Percentiles rank a stretch among this genome's conserved stretches.
Evolutionary conservation across 2,797 vertebrate genomes (phyloP).

Genomic region (Cirrhinus molitorella): DNA sequence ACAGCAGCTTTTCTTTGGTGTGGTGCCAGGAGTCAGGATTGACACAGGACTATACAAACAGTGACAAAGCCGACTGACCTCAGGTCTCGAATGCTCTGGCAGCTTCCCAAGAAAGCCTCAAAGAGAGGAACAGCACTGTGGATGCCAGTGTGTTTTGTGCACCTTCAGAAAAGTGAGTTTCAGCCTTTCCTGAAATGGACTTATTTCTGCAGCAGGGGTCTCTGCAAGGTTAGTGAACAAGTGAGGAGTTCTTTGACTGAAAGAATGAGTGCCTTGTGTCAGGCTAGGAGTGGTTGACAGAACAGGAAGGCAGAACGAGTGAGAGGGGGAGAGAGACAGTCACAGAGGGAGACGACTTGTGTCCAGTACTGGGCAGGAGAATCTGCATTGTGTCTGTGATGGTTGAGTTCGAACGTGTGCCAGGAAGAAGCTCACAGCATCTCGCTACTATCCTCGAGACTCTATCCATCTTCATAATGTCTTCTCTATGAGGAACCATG

Average conservation of each 20-base stretch:
- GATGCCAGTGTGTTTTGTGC: background rate
- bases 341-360: conserved; percentile 12
- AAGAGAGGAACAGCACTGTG: conserved; percentile 10
- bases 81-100: conserved; percentile 15
- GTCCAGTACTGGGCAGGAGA: conserved; percentile 18
- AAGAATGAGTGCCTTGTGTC: conserved; percentile 80
- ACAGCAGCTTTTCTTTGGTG: conserved; percentile 6
- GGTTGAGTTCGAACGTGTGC: conserved; percentile 8
- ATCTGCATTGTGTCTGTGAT: conserved; percentile 35
- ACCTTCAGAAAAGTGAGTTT: conserved; percentile 32
- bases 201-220: conserved; percentile 57
- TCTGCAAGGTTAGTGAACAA: conserved; percentile 67
- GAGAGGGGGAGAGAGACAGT: conserved; percentile 40
- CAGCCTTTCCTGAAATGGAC: conserved; percentile 47
- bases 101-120: conserved; percentile 30
- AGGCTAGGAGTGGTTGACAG: conserved; percentile 65
- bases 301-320: conserved; percentile 59
- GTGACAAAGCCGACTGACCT: conserved; percentile 36
- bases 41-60: conserved; percentile 24
- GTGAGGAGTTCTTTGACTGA: conserved; percentile 68
- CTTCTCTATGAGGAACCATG: conserved; percentile 13
- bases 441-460: conserved; percentile 6
- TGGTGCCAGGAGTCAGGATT: conserved; percentile 30
- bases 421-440: background rate
- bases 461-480: conserved; percentile 27